Conservation (phyloP, 1,140 invertebrate species). For the Anadara kagoshimensis region DNA sequence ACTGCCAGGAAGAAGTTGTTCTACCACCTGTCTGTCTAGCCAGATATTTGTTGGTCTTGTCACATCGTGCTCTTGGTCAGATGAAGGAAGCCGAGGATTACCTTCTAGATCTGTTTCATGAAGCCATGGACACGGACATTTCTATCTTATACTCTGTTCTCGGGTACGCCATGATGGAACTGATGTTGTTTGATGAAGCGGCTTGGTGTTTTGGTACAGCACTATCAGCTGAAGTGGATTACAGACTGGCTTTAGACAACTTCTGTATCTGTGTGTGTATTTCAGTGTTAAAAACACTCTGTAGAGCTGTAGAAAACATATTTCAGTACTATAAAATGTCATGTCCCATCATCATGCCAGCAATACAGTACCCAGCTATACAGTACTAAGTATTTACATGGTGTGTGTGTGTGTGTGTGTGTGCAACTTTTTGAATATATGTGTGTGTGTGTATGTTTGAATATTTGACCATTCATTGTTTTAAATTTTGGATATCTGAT, state of each 20-base stretch:
- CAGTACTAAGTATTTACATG: neutral
- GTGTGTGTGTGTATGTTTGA: too few species aligned
- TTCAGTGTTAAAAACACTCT: slow-evolving; percentile 37
- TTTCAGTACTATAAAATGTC: slow-evolving; percentile 24
- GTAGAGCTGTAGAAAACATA: slow-evolving; percentile 51
- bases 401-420: neutral
- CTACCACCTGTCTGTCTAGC: slow-evolving; percentile 62
- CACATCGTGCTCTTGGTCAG: slow-evolving; percentile 54
- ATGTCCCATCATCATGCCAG: slow-evolving; percentile 26
- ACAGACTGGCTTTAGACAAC: slow-evolving; percentile 65
- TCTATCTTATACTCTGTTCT: slow-evolving; percentile 65
- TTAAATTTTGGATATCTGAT: too few species aligned
- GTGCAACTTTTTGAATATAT: too few species aligned
- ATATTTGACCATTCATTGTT: too few species aligned
- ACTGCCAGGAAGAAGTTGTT: slow-evolving; percentile 66
- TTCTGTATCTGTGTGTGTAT: slow-evolving; percentile 65
- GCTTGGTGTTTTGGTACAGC: slow-evolving; percentile 61
- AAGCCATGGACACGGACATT: slow-evolving; percentile 56
- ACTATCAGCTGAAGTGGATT: slow-evolving; percentile 58
- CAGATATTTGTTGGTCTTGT: slow-evolving; percentile 63
- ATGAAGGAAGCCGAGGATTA: slow-evolving; percentile 55
- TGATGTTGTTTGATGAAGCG: slow-evolving; percentile 64
- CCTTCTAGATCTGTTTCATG: slow-evolving; percentile 58
- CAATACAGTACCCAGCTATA: too few species aligned
- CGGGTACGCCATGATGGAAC: slow-evolving; percentile 68